A percentile compares a stretch with the other conserved stretches of the same genome.
Conservation (phyloP, 2,797 vertebrate species). For the Gadopsis marmoratus region DNA sequence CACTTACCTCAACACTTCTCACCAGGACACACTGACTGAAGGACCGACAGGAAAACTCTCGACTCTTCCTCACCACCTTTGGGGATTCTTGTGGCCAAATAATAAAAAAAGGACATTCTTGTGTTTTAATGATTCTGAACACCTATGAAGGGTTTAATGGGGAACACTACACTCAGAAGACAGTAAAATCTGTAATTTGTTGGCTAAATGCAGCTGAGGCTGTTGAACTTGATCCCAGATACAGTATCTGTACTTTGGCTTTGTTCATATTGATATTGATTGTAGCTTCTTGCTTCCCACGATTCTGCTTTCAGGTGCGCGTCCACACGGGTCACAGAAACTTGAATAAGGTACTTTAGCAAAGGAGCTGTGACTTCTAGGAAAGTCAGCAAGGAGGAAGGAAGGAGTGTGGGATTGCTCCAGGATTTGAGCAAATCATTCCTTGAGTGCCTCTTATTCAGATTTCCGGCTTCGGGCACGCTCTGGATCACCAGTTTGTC, state of each 20-base stretch:
- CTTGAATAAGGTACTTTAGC: conserved; percentile 65
- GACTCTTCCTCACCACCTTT: conserved; percentile 35
- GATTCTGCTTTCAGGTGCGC: conserved; percentile 42
- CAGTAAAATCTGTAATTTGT: conserved; percentile 41
- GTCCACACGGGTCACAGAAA: conserved; percentile 51
- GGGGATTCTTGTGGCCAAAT: conserved; percentile 70
- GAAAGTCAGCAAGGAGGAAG: conserved; percentile 20
- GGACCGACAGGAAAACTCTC: conserved; percentile 44
- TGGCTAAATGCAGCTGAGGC: conserved; percentile 36
- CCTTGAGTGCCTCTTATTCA: conserved; percentile 57
- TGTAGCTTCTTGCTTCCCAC: conserved; percentile 58
- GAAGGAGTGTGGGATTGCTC: conserved; percentile 24
- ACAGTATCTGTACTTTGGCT: conserved; percentile 47
- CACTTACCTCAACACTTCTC: conserved; percentile 72
- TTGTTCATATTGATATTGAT: conserved; percentile 44
- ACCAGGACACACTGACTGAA: conserved; percentile 65
- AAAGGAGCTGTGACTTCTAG: conserved; percentile 37
- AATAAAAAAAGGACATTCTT: conserved; percentile 40
- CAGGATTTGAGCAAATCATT: conserved; percentile 24
- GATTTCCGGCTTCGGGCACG: conserved; percentile 46
- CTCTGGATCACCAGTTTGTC: conserved; percentile 30
- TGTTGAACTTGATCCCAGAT: conserved; percentile 43
- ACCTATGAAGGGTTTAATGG: conserved; percentile 62
- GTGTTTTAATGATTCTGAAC: conserved; percentile 57
- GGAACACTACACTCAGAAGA: conserved; percentile 71